Evolutionary conservation across 2,113 vertebrate genomes (phyloP).

Genomic region (Myotis lucifugus): DNA sequence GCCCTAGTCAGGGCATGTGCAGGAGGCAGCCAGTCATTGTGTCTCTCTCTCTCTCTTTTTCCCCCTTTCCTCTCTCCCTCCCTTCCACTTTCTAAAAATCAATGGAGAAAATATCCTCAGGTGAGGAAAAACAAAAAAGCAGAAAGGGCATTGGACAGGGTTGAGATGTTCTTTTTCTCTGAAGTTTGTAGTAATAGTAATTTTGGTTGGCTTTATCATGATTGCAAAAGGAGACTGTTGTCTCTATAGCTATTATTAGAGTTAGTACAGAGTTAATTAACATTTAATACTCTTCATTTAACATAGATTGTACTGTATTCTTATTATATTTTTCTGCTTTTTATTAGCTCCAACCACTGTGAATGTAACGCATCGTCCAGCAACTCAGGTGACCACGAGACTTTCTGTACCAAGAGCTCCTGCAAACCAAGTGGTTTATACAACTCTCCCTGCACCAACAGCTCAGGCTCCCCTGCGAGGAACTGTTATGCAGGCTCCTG

Average conservation of each 20-base stretch:
- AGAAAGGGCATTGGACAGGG: not conserved
- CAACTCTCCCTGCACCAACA: slow-evolving; percentile 84
- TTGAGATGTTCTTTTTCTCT: not conserved
- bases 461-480: slow-evolving; percentile 85
- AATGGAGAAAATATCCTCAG: no score
- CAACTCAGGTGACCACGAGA: slow-evolving; percentile 83
- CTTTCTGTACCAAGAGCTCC: slow-evolving; percentile 85
- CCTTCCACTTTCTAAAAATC: no score
- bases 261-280: not conserved
- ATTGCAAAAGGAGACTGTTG: not conserved
- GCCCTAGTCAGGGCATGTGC: no score
- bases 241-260: not conserved
- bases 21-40: no score
- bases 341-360: slow-evolving; percentile 85
- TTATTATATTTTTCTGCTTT: slow-evolving; percentile 53
- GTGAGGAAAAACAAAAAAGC: not conserved
- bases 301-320: not conserved
- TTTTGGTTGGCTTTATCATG: not conserved
- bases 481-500: slow-evolving; percentile 84
- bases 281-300: not conserved
- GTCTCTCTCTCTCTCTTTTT: no score
- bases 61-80: no score
- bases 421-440: slow-evolving; percentile 87
- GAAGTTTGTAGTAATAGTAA: not conserved
- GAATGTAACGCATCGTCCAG: slow-evolving; percentile 87